phyloP scores from a whole-genome alignment of 2,797 vertebrate genomes.

The Helarctos malayanus region DNA sequence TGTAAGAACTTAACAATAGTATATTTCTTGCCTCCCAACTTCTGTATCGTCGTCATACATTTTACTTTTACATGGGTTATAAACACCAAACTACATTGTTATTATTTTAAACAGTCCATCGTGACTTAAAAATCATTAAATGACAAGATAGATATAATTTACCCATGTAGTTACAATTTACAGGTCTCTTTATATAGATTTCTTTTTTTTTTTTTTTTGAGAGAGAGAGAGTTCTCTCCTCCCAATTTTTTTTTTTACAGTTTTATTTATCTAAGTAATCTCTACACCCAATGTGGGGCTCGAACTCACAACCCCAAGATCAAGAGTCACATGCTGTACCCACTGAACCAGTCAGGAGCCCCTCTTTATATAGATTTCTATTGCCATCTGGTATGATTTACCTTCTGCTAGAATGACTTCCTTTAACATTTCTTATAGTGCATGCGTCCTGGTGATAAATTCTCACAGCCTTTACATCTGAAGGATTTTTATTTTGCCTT shows the following conservation, averaged over 20 bases:
- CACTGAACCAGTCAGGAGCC: not conserved
- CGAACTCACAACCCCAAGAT: not conserved
- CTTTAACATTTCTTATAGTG: not conserved
- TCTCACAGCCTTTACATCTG: not conserved
- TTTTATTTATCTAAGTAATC: not conserved
- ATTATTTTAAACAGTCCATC: not conserved
- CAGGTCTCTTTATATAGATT: not conserved
- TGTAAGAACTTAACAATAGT: not conserved
- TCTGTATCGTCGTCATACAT: not conserved
- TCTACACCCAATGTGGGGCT: not conserved
- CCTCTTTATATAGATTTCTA: not conserved
- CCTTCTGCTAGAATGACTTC: not conserved
- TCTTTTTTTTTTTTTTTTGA: not conserved
- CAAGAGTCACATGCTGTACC: not conserved
- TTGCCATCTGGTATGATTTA: not conserved
- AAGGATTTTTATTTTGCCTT: not conserved
- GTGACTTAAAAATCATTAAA: not conserved
- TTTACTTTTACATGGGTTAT: not conserved
- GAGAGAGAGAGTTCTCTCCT: not conserved
- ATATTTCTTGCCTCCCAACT: not conserved
- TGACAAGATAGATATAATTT: not conserved
- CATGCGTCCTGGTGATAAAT: not conserved
- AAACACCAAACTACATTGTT: not conserved
- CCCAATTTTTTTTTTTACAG: not conserved
- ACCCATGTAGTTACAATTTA: not conserved